phyloP scores from a whole-genome alignment of 2,888 invertebrate genomes.

The Diaprepes abbreviatus region DNA sequence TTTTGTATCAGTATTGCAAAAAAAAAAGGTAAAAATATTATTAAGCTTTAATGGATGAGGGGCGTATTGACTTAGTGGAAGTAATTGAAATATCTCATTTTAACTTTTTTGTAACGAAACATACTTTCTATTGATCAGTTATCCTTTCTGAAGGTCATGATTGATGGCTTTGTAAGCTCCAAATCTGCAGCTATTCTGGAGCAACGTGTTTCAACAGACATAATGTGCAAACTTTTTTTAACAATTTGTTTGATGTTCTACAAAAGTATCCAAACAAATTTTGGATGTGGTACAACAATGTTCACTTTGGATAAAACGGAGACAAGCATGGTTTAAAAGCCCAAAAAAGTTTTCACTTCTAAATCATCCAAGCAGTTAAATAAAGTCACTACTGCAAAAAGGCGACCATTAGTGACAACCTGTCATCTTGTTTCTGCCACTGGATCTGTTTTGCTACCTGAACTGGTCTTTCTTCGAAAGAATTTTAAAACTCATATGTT shows the following conservation, averaged over 20 bases:
- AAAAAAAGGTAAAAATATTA: no score
- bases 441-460: no score
- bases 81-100: no score
- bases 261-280: conserved; percentile 45
- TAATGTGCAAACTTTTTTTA: conserved; percentile 49
- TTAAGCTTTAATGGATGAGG: no score
- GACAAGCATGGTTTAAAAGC: conserved; percentile 44
- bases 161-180: no score
- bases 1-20: not conserved
- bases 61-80: no score
- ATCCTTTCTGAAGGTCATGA: no score
- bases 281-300: conserved; percentile 37
- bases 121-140: no score
- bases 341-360: conserved; percentile 40
- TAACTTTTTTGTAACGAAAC: no score
- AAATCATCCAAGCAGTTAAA: conserved; percentile 37
- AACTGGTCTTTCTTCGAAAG: conserved; percentile 16
- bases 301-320: conserved; percentile 49
- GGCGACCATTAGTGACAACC: conserved; percentile 29
- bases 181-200: conserved; percentile 17
- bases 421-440: conserved; percentile 23
- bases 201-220: conserved; percentile 30
- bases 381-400: conserved; percentile 17
- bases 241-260: conserved; percentile 32
- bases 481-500: conserved; percentile 39